Evolutionary conservation across 1,140 invertebrate species (phyloP), one percentile per base, ranked within the genome.

Genomic region (Cotesia glomerata): DNA sequence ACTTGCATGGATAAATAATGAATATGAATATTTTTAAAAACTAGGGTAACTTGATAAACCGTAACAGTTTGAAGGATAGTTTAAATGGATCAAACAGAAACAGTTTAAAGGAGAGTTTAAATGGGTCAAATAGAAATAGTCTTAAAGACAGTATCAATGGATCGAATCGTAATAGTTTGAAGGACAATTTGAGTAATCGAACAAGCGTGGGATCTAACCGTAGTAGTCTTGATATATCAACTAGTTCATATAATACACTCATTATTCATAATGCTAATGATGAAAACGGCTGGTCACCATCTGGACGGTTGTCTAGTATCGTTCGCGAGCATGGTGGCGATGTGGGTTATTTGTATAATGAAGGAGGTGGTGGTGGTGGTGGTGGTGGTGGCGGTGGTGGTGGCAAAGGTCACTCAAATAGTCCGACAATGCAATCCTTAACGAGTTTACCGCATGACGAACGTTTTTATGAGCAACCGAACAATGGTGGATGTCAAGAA

Each of bases 191-290:
- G 71, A 87, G 86, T 51, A 87, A 86, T 68, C 78, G 86, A 39
- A 86, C 82, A 16, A 86, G 85, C 52, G 79, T 86, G n/a, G 85
- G 86, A 11, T 92, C 91, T 32, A 93, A 93, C 82, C 89, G 92
- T 67, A 92, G 92, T 79, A 93, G 91, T 59, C 84, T 93, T 72
- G 91, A 93, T 85, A 90, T 92, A 18, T 93, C 92, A 35, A 92
- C 92, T 1, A 93, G 92, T 62, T 93, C 92, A 26, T 94, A 94
- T 80, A 93, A 94, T 78, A 94, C 93, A 9, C 88, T 94, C 9
- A 94, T 95, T 70, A 94, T 94, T 78, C 93, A 94, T 74, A 92
- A 92, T 84, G 90, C 90, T 7, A 90, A 87, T 68, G 85, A 89
- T 58, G 92, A 93, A 79, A 91, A 91, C 74, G 89, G 90, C 16